Evolutionary conservation across 2,797 vertebrate genomes (phyloP).

Genomic region (Rousettus madagascariensis): DNA sequence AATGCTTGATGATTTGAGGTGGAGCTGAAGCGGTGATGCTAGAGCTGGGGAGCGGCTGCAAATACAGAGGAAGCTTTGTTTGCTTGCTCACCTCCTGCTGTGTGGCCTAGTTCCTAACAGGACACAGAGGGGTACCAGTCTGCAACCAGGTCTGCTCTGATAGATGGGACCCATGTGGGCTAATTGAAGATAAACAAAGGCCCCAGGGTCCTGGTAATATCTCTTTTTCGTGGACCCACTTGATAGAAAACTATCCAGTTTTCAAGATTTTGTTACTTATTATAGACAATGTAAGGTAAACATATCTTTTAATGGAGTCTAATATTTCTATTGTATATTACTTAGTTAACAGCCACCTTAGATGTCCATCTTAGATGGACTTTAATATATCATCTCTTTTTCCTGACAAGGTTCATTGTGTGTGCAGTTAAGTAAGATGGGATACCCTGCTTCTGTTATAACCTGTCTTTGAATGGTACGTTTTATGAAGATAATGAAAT

Average conservation of each 20-base stretch:
- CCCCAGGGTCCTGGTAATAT: neutral
- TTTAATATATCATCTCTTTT: neutral
- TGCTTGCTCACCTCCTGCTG: no score
- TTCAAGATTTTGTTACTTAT: neutral
- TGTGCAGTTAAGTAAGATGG: constrained; percentile 19
- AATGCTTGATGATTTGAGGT: no score
- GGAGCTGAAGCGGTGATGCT: no score
- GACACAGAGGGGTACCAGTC: no score
- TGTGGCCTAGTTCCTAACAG: no score
- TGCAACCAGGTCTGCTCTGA: neutral
- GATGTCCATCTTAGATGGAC: neutral
- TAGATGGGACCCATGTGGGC: neutral
- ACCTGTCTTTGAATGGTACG: neutral
- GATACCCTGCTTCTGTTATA: neutral
- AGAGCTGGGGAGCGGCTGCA: no score
- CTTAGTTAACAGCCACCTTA: constrained; percentile 2
- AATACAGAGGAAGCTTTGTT: no score
- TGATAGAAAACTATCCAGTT: neutral
- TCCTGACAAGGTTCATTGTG: neutral
- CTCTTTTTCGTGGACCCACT: neutral
- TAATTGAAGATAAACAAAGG: neutral
- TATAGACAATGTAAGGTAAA: neutral
- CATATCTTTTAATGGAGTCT: neutral
- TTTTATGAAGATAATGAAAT: constrained; percentile 28
- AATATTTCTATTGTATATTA: neutral